Evolutionary conservation across 2,113 vertebrate genomes (phyloP).

Genomic region (Eolophus roseicapilla): DNA sequence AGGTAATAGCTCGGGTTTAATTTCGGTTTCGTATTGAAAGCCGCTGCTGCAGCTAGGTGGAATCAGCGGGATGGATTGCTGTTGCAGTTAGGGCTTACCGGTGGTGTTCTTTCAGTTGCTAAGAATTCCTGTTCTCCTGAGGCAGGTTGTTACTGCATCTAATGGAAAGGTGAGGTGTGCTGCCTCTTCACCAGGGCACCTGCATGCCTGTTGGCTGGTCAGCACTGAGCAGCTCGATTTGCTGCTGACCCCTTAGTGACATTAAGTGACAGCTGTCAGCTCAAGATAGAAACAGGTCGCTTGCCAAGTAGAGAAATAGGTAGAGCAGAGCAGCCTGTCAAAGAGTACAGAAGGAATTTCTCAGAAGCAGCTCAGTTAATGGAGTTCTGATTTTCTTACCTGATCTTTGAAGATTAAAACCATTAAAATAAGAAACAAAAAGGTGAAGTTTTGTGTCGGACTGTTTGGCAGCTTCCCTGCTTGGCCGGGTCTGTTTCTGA

Average conservation of each 20-base stretch:
- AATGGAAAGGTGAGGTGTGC: neutral
- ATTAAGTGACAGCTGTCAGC: constrained; percentile 39
- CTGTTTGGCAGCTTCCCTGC: neutral
- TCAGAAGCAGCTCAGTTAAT: neutral
- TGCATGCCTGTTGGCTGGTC: neutral
- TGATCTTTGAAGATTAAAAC: neutral
- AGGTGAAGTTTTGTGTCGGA: neutral
- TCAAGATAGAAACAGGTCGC: neutral
- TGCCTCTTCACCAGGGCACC: neutral
- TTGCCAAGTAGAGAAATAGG: neutral
- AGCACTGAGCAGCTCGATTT: neutral
- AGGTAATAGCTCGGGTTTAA: neutral
- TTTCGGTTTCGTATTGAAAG: neutral
- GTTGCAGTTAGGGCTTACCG: neutral
- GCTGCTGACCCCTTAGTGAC: neutral
- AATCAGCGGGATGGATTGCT: accelerated
- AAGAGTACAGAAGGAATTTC: neutral
- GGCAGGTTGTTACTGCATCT: neutral
- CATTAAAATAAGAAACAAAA: neutral
- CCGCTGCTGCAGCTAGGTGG: neutral
- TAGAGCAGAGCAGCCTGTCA: neutral
- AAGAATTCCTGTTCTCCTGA: neutral
- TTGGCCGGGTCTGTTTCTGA: neutral
- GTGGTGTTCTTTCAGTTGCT: neutral
- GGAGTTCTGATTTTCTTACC: neutral